phyloP scores from a whole-genome alignment of 2,113 vertebrate genomes.

The Aptenodytes patagonicus region DNA sequence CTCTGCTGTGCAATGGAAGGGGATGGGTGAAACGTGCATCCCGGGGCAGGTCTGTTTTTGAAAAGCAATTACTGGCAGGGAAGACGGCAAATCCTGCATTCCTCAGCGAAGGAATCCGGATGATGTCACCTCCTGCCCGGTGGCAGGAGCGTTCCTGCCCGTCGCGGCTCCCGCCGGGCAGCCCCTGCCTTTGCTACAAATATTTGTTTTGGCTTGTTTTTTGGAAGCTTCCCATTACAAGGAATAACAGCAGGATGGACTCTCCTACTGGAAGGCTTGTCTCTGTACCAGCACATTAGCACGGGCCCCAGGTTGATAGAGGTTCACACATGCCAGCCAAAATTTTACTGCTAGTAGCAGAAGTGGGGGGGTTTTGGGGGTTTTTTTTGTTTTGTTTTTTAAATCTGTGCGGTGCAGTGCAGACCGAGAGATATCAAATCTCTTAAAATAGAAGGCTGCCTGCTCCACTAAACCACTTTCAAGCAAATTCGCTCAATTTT shows the following conservation, averaged over 20 bases:
- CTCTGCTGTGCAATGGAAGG: neutral
- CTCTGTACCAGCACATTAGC: neutral
- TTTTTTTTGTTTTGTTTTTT: neutral
- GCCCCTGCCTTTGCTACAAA: conserved; percentile 30
- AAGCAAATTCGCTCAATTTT: neutral
- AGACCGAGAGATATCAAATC: neutral
- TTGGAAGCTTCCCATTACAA: conserved; percentile 12
- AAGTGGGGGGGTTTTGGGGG: neutral
- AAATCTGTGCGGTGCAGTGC: neutral
- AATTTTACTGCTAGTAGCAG: neutral
- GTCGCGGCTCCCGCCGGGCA: neutral
- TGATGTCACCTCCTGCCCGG: conserved; percentile 52
- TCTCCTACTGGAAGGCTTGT: neutral
- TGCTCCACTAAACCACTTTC: neutral
- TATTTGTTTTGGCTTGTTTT: conserved; percentile 35
- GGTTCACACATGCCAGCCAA: neutral
- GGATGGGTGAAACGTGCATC: neutral
- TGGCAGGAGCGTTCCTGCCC: neutral
- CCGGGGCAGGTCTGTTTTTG: conserved; percentile 22
- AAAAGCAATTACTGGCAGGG: conserved; percentile 1
- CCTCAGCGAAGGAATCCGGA: conserved; percentile 10
- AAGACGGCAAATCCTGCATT: conserved; percentile 29
- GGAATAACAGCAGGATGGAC: conserved; percentile 43
- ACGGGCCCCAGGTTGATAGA: neutral
- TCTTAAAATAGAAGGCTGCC: neutral